phyloP scores from a whole-genome alignment of 2,797 vertebrate genomes.

The Platalea minor region DNA sequence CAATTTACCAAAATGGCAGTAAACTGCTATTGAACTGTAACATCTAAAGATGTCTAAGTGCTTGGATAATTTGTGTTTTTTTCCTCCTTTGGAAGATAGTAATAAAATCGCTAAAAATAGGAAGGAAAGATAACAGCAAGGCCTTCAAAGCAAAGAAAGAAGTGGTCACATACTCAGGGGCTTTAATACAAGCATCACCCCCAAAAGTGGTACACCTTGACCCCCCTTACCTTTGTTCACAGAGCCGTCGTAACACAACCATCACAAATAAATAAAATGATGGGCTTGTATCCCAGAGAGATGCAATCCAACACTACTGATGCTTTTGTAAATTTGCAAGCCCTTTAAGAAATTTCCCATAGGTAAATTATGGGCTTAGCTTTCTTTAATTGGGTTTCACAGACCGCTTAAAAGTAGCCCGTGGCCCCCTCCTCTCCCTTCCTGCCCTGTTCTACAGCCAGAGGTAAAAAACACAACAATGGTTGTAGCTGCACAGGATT shows the following conservation, averaged over 20 bases:
- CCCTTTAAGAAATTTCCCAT: not conserved
- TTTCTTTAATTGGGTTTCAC: not conserved
- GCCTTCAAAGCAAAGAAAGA: not conserved
- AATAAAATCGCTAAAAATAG: slow-evolving; percentile 41
- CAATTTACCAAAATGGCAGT: slow-evolving; percentile 67
- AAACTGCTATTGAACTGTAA: slow-evolving; percentile 67
- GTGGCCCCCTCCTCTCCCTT: not conserved
- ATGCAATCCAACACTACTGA: not conserved
- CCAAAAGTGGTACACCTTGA: not conserved
- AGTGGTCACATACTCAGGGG: not conserved
- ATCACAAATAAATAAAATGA: not conserved
- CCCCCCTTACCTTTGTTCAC: not conserved
- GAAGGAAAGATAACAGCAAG: not conserved
- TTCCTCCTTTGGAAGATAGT: not conserved
- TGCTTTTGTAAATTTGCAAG: not conserved
- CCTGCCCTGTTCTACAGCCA: not conserved
- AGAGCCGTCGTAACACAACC: not conserved
- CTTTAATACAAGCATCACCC: not conserved
- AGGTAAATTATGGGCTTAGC: not conserved
- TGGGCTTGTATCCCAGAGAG: not conserved
- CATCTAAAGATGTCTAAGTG: slow-evolving; percentile 62
- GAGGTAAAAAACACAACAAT: not conserved
- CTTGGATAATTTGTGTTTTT: slow-evolving; percentile 54
- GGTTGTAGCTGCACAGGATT: not conserved
- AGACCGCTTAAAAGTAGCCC: not conserved